Conservation (phyloP, 2,113 vertebrate genomes). For the Poeciliopsis occidentalis region DNA sequence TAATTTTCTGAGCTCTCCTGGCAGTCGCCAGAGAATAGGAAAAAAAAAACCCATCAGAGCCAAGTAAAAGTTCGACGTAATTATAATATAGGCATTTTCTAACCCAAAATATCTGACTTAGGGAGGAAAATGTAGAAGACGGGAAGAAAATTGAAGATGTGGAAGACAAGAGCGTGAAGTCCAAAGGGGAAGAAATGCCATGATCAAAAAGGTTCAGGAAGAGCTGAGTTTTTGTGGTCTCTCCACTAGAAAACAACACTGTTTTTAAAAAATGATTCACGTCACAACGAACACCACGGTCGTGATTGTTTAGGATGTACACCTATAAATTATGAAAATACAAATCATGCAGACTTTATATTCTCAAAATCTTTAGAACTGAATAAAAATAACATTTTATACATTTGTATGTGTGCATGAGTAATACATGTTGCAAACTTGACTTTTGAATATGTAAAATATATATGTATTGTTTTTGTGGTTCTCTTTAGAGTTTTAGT, state of each 20-base stretch:
- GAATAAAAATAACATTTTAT: too few species aligned
- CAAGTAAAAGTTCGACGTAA: conserved; percentile 74
- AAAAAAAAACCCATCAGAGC: conserved; percentile 48
- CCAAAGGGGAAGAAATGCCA: conserved; percentile 68
- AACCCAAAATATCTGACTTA: conserved; percentile 75
- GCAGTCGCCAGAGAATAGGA: too few species aligned
- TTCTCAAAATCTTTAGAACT: too few species aligned
- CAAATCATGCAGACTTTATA: conserved; percentile 43
- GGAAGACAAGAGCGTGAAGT: conserved; percentile 75
- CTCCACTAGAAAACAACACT: conserved; percentile 58
- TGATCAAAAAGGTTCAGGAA: conserved; percentile 66
- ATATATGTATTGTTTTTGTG: too few species aligned
- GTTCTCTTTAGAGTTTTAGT: too few species aligned
- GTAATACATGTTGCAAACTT: too few species aligned
- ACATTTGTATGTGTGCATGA: too few species aligned
- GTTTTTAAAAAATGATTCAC: conserved; percentile 60
- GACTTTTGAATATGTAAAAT: too few species aligned
- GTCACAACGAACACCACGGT: conserved; percentile 41
- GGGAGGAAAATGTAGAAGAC: conserved; percentile 72
- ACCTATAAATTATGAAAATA: conserved; percentile 50
- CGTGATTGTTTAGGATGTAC: conserved; percentile 51
- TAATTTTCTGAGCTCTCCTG: too few species aligned
- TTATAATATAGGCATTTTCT: conserved; percentile 70
- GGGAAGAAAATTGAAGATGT: conserved; percentile 76
- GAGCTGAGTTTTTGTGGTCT: conserved; percentile 61